Base-by-base conservation (phyloP, 1,140 invertebrate genomes). In the Pachypsylla venusta region DNA sequence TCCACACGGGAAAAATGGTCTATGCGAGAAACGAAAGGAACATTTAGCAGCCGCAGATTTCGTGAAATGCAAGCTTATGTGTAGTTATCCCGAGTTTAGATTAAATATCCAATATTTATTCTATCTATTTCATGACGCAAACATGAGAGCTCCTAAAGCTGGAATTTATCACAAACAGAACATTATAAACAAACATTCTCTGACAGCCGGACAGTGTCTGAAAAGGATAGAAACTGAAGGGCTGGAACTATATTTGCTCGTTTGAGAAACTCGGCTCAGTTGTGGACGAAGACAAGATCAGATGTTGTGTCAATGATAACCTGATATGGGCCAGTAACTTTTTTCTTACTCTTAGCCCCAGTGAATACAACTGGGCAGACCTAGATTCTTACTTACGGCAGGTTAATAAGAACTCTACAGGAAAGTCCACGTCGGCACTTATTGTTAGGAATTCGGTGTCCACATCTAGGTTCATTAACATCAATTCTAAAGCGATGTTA, bases 111-210 rank as follows among this genome's bases (percentile, higher is more conserved):
- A 68, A 61, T 68, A 67, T 59, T 25, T 67, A n/a, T 68, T 69
- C 39, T 67, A 60, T 63, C 60, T 68, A 19, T 58, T 67, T n/a
- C 61, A 67, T 62, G 62, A 69, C 57, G 28, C 54, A 40, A 67
- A 65, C 42, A 64, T 65, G 25, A 63, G 67, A 26, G 63, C 67
- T 63, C 56, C 68, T 5, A 66, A 60, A 42, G 58, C 58, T 48
- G 66, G 68, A 25, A 69, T 69, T 57, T 70, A 54, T 63, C 64
- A 69, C 57, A 67, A 65, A 63, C 53, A 69, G 54, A 69, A 68
- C 60, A 54, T 68, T 19, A 63, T 60, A 4, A 67, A 69, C 63
- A 42, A 40, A 35, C 59, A 59, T 57, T 57, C 61, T 60, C 65
- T 62, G 14, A 66, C 68, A 16, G 67, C 66, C 40, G 54, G 7